Evolutionary conservation across 1,140 invertebrate genomes (phyloP).

Genomic region (Drosophila quadrilineata): DNA sequence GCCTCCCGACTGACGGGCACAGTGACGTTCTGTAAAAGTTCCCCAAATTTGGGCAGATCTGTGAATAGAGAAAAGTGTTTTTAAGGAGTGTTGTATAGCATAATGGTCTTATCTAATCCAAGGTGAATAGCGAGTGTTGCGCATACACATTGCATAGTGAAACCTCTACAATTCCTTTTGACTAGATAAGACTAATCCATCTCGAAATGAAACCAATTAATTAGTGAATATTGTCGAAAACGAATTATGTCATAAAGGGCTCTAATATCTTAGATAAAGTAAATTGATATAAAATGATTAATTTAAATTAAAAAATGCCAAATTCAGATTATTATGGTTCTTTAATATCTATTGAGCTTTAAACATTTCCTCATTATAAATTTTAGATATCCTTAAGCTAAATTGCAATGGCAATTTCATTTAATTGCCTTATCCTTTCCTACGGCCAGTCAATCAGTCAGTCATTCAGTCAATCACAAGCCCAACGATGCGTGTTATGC

Average conservation of each 20-base stretch:
- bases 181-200: constrained; percentile 43
- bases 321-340: too few species aligned
- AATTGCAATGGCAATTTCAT: too few species aligned
- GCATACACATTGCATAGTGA: constrained; percentile 20
- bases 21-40: constrained; percentile 88
- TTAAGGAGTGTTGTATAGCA: too few species aligned
- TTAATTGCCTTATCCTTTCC: too few species aligned
- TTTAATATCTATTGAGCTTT: too few species aligned
- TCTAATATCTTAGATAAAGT: too few species aligned
- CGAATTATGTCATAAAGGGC: too few species aligned
- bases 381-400: too few species aligned
- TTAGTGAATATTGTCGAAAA: too few species aligned
- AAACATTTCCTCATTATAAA: too few species aligned
- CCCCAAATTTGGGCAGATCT: constrained; percentile 88
- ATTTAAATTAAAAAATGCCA: too few species aligned
- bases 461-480: constrained; percentile 62
- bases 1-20: constrained; percentile 88
- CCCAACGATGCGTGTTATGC: constrained; percentile 20
- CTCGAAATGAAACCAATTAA: background rate
- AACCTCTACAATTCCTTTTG: constrained; percentile 67
- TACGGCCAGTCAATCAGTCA: constrained; percentile 5
- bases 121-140: constrained; percentile 68
- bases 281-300: too few species aligned
- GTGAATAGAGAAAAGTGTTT: constrained; percentile 31
- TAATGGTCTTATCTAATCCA: constrained; percentile 56